Conservation (phyloP, 2,113 vertebrate genomes). For the Heptranchias perlo region DNA sequence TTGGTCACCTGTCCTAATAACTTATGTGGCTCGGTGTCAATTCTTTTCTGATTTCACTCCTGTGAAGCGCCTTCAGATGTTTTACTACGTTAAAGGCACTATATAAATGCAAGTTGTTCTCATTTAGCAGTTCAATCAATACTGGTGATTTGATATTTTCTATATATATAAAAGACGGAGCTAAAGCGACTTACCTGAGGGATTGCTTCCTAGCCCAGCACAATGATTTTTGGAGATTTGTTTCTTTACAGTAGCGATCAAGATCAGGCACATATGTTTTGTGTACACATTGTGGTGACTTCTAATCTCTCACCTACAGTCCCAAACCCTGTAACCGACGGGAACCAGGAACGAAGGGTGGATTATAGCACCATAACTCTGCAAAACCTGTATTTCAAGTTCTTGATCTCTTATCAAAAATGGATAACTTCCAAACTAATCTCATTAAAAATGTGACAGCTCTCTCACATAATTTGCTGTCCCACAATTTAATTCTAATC, state of each 20-base stretch:
- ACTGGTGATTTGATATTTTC: not conserved
- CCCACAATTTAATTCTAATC: not conserved
- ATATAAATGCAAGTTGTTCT: not conserved
- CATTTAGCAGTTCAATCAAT: not conserved
- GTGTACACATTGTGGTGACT: not conserved
- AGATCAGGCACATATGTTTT: not conserved
- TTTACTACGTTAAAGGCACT: not conserved
- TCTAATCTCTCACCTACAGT: not conserved
- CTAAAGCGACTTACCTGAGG: not conserved
- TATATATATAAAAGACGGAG: not conserved
- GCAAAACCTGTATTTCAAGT: conserved; percentile 27
- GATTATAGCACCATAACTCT: not conserved
- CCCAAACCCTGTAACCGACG: not conserved
- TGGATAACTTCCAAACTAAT: not conserved
- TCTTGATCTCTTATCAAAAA: not conserved
- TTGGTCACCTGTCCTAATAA: too few species aligned
- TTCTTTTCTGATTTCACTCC: not conserved
- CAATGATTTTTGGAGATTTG: not conserved
- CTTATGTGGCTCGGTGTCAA: not conserved
- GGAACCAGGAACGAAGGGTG: not conserved
- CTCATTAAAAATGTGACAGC: not conserved
- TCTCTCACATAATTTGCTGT: not conserved
- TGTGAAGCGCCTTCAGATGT: not conserved
- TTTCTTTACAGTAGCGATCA: not conserved
- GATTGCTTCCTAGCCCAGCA: not conserved